Evolutionary conservation across 2,113 vertebrate species (phyloP).

Genomic region (Hyaena hyaena): DNA sequence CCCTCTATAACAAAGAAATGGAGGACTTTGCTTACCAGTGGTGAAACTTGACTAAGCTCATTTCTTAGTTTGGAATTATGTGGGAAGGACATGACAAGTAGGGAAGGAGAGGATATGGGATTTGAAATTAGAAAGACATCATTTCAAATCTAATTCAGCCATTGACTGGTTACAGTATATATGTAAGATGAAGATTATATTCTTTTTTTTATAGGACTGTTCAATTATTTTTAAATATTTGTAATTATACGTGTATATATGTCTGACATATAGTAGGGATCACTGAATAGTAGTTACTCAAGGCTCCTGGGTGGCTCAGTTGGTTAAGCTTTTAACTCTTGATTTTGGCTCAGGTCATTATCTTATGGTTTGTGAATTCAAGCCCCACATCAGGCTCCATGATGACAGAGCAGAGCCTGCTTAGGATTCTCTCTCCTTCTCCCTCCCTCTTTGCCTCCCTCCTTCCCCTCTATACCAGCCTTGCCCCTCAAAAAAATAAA

Average conservation of each 20-base stretch:
- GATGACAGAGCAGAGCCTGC: too few relatives aligned
- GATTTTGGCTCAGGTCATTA: too few relatives aligned
- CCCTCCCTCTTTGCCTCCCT: too few relatives aligned
- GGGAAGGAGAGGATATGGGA: neutral
- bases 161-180: neutral
- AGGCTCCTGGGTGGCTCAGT: too few relatives aligned
- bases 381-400: too few relatives aligned
- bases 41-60: neutral
- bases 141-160: neutral
- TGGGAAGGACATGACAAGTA: neutral
- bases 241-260: neutral
- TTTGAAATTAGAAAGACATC: neutral
- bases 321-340: too few relatives aligned
- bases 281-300: neutral
- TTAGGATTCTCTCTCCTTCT: too few relatives aligned
- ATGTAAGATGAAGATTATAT: neutral
- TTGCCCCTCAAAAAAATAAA: too few relatives aligned
- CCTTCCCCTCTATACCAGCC: too few relatives aligned
- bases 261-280: neutral
- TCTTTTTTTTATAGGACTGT: neutral
- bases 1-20: neutral
- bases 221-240: neutral
- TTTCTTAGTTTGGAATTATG: neutral
- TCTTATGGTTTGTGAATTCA: too few relatives aligned
- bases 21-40: neutral